Conservation (phyloP, 1,140 invertebrate species). For the Cydia amplana region DNA sequence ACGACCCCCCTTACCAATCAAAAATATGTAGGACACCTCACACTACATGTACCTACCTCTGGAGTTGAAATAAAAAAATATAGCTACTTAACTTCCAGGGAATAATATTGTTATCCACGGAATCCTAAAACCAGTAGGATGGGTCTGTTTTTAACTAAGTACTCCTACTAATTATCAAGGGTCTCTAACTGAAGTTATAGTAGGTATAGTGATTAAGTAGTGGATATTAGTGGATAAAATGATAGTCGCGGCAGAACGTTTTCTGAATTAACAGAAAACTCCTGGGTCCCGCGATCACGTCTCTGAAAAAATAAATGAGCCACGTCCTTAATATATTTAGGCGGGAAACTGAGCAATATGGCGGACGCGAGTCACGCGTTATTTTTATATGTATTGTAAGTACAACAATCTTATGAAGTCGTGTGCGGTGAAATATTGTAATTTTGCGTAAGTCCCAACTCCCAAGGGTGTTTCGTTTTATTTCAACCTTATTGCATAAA, state of each 20-base stretch:
- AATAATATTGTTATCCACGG: too few species aligned
- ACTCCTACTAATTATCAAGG: not conserved
- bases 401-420: conserved; percentile 4
- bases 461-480: too few species aligned
- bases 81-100: too few species aligned
- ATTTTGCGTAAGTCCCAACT: not conserved
- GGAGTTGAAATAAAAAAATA: too few species aligned
- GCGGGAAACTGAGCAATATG: conserved; percentile 32
- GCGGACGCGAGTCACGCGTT: conserved; percentile 24
- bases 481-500: too few species aligned
- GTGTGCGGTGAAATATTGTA: conserved; percentile 4
- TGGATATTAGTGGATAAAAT: not conserved
- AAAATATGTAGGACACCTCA: too few species aligned
- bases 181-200: not conserved
- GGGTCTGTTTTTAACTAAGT: too few species aligned
- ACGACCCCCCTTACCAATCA: too few species aligned
- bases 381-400: conserved; percentile 10
- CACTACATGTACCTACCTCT: too few species aligned
- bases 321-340: conserved; percentile 31
- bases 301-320: conserved; percentile 26
- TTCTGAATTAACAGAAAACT: not conserved
- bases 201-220: not conserved
- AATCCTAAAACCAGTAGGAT: too few species aligned
- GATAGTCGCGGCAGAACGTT: not conserved
- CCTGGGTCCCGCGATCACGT: conserved; percentile 10